Evolutionary conservation across 2,797 vertebrate genomes (phyloP).

Genomic region (Myotis planiceps): DNA sequence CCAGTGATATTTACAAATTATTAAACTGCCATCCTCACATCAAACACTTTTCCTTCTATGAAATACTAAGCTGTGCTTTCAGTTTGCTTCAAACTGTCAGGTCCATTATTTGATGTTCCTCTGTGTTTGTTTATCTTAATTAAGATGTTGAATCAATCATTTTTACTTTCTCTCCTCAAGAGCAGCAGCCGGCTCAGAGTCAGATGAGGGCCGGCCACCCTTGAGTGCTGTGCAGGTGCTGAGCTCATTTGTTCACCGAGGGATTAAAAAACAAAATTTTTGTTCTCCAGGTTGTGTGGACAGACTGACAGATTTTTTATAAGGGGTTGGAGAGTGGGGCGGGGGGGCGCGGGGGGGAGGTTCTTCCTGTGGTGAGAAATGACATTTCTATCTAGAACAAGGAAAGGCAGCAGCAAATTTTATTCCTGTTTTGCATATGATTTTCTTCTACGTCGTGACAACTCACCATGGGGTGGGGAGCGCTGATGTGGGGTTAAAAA

Average conservation of each 20-base stretch:
- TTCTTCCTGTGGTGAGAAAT: constrained; percentile 75
- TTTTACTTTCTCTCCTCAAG: constrained; percentile 78
- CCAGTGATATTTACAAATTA: constrained; percentile 88
- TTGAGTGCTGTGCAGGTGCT: constrained; percentile 82
- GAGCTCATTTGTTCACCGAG: constrained; percentile 46
- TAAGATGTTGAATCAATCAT: constrained; percentile 88
- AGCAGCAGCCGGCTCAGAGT: constrained; percentile 68
- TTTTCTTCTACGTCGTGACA: background rate
- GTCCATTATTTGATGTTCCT: constrained; percentile 89
- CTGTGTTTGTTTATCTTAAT: constrained; percentile 89
- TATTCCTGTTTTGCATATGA: constrained; percentile 44
- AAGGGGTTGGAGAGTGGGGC: constrained; percentile 13
- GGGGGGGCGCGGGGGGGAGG: background rate
- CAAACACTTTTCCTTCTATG: constrained; percentile 82
- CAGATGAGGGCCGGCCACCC: constrained; percentile 61
- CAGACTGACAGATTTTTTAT: constrained; percentile 79
- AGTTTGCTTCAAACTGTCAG: constrained; percentile 85
- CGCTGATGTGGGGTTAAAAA: background rate
- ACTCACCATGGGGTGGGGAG: background rate
- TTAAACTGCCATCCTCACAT: constrained; percentile 83
- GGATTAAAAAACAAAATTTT: constrained; percentile 84
- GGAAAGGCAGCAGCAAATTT: constrained; percentile 67
- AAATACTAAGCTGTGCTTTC: constrained; percentile 78
- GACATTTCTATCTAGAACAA: constrained; percentile 78
- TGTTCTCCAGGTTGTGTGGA: constrained; percentile 84